Base-by-base conservation (phyloP, 2,888 invertebrate species). In the Folsomia manolachei region DNA sequence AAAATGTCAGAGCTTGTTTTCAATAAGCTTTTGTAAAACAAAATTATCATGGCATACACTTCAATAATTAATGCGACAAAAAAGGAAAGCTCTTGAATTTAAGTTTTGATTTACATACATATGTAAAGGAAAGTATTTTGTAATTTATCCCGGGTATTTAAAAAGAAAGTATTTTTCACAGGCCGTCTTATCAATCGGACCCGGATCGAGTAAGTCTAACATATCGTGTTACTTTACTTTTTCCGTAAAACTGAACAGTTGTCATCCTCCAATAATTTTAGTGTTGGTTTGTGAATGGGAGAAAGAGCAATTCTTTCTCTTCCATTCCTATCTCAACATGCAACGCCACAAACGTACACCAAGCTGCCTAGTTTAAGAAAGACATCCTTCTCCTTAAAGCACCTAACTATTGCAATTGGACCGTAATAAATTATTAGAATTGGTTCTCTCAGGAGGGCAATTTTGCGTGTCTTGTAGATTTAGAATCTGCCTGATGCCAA, bases 1-100 rank as follows among this genome's bases (percentile, higher is more conserved):
- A 39, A 74, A 69, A 70, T n/a, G 51, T 51, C 51, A 51, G 18
- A 51, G 18, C 18, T 51, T 11, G 51, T 51, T 51, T 51, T n/a
- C n/a, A n/a, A n/a, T n/a, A n/a, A n/a, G n/a, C n/a, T n/a, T n/a
- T n/a, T n/a, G n/a, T n/a, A n/a, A n/a, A n/a, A n/a, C n/a, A n/a
- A n/a, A n/a, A n/a, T n/a, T n/a, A n/a, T n/a, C n/a, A n/a, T n/a
- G n/a, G n/a, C n/a, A n/a, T n/a, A n/a, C n/a, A n/a, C n/a, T n/a
- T n/a, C n/a, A n/a, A n/a, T n/a, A n/a, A n/a, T n/a, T n/a, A n/a
- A n/a, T n/a, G n/a, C n/a, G n/a, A n/a, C n/a, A n/a, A n/a, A n/a
- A n/a, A n/a, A n/a, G n/a, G n/a, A n/a, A n/a, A n/a, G n/a, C n/a
- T n/a, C n/a, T n/a, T n/a, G n/a, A n/a, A n/a, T n/a, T n/a, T n/a